These are phyloP conservation scores for Dromas ardeola DNA, from an alignment of 2,113 vertebrate genomes.

Conservation along the genomic window DNA sequence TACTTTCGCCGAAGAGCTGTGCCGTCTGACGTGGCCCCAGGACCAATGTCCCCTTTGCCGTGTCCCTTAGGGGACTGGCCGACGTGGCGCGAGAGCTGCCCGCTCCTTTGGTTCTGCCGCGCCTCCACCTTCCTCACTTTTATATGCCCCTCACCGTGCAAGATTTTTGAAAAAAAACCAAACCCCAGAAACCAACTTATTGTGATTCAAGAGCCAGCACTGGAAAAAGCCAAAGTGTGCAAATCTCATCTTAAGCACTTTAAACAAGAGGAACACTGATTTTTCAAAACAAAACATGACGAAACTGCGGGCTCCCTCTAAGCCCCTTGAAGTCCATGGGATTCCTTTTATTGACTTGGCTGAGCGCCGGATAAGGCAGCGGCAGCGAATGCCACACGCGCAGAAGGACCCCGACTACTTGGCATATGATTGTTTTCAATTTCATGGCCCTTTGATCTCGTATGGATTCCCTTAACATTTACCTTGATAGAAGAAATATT, in stretches of 20 bases:
- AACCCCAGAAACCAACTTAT: neutral
- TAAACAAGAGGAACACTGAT: neutral
- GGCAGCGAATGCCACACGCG: neutral
- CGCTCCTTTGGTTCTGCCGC: neutral
- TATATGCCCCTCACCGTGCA: accelerated
- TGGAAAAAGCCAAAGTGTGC: neutral
- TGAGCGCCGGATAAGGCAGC: neutral
- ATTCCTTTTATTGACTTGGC: neutral
- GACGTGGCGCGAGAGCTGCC: accelerated
- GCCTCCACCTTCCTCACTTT: accelerated
- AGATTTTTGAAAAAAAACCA: too few relatives aligned
- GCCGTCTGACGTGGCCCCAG: accelerated
- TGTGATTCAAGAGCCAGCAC: neutral
- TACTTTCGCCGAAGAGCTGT: accelerated
- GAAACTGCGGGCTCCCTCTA: neutral
- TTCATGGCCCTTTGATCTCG: neutral
- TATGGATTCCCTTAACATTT: conserved; percentile 17
- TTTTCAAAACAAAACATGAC: neutral
- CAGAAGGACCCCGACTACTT: neutral
- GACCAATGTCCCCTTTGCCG: too few relatives aligned
- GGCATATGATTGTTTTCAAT: neutral
- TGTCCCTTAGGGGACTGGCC: accelerated
- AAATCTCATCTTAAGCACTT: neutral
- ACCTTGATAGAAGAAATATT: neutral
- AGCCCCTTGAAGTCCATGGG: neutral